These are phyloP conservation scores for Trichogramma evanescens DNA, from an alignment of 2,888 invertebrate genomes.

Conservation along the genomic window DNA sequence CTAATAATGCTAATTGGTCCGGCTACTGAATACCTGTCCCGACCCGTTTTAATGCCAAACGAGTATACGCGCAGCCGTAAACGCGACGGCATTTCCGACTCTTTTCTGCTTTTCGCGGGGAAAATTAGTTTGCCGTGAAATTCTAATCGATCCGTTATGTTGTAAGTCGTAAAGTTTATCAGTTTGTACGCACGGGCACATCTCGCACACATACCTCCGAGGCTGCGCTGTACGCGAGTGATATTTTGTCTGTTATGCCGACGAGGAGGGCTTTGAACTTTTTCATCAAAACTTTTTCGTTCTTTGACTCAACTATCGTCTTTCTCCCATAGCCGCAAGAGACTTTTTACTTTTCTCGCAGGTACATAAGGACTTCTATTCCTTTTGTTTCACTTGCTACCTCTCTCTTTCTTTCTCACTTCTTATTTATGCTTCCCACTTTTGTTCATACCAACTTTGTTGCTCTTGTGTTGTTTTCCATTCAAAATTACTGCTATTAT, in stretches of 20 bases:
- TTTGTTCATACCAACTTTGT: too few relatives aligned
- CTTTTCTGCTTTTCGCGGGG: conserved; percentile 14
- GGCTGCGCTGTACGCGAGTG: too few relatives aligned
- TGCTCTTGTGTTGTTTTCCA: too few relatives aligned
- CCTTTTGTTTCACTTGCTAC: not conserved
- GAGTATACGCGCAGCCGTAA: not conserved
- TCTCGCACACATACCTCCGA: conserved; percentile 5
- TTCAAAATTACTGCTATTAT: too few relatives aligned
- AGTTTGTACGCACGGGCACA: conserved; percentile 3
- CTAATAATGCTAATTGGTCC: conserved; percentile 25
- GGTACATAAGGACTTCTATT: conserved; percentile 7
- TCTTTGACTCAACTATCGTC: conserved; percentile 19
- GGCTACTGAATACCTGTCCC: not conserved
- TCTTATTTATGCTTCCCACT: not conserved
- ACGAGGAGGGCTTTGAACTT: conserved; percentile 26
- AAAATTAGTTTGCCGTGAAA: conserved; percentile 24
- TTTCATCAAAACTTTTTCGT: conserved; percentile 38
- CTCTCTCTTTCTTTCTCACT: not conserved
- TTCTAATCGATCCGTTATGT: conserved; percentile 22
- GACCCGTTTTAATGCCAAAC: too few relatives aligned
- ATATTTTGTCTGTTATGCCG: too few relatives aligned
- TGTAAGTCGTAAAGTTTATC: conserved; percentile 24
- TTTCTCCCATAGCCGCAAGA: not conserved
- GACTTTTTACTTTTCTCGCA: not conserved
- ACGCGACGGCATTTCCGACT: not conserved